phyloP scores from a whole-genome alignment of 2,797 vertebrate genomes.

The Hoplostethus mediterraneus region DNA sequence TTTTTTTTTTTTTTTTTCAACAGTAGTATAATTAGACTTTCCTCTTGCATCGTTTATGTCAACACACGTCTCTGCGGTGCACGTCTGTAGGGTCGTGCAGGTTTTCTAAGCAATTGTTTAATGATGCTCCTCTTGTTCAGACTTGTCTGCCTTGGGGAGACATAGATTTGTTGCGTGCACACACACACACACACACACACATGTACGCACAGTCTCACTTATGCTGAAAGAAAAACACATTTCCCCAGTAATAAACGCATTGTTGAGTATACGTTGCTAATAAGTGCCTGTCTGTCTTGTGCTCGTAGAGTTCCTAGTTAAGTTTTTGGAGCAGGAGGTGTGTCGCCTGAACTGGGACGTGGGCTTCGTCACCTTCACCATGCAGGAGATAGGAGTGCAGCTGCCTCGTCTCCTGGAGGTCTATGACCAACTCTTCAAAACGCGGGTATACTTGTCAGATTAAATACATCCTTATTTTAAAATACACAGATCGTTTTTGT shows the following conservation, averaged over 20 bases:
- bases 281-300: slow-evolving; percentile 3
- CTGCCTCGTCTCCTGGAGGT: slow-evolving; percentile 93
- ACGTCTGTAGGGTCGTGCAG: slow-evolving; percentile 36
- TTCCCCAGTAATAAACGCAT: not conserved
- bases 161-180: not conserved
- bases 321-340: slow-evolving; percentile 95
- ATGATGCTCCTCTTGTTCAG: slow-evolving; percentile 62
- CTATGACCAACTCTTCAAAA: slow-evolving; percentile 97
- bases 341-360: slow-evolving; percentile 94
- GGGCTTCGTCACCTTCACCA: slow-evolving; percentile 93
- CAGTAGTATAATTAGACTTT: slow-evolving; percentile 58
- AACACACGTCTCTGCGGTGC: slow-evolving; percentile 40
- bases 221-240: not conserved
- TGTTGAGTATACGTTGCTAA: slow-evolving; percentile 15
- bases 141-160: slow-evolving; percentile 49
- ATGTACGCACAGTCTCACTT: slow-evolving; percentile 6
- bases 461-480: not conserved
- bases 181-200: not conserved
- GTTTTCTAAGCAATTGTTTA: slow-evolving; percentile 40
- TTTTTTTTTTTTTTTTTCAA: slow-evolving; percentile 9
- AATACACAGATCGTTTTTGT: not conserved
- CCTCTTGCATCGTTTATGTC: slow-evolving; percentile 57
- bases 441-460: slow-evolving; percentile 83
- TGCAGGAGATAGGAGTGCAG: slow-evolving; percentile 95
- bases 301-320: slow-evolving; percentile 92